Evolutionary conservation across 2,113 vertebrate species (phyloP).

Genomic region (Protobothrops mucrosquamatus): DNA sequence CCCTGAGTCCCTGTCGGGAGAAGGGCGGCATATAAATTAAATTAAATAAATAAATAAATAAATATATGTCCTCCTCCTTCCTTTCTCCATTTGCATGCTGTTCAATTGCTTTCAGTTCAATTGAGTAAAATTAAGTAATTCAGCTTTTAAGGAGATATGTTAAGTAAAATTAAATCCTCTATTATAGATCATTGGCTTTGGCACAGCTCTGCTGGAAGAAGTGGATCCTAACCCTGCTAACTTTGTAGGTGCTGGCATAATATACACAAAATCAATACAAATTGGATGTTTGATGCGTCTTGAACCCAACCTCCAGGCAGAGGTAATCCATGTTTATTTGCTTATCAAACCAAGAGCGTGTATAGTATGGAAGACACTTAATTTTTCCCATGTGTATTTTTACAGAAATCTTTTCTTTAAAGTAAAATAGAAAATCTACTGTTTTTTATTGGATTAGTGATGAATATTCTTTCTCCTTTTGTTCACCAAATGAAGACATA

Average conservation of each 20-base stretch:
- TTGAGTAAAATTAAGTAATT: not conserved
- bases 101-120: not conserved
- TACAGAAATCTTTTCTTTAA: not conserved
- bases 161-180: not conserved
- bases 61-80: not conserved
- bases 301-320: slow-evolving; percentile 89
- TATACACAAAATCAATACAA: slow-evolving; percentile 86
- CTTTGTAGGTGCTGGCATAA: slow-evolving; percentile 89
- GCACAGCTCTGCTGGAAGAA: slow-evolving; percentile 83
- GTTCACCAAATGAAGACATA: not conserved
- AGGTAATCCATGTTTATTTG: slow-evolving; percentile 68
- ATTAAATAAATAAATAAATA: no score
- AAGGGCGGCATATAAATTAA: no score
- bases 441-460: not conserved
- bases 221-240: slow-evolving; percentile 91
- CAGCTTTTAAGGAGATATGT: not conserved
- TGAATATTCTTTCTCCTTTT: not conserved
- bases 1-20: no score
- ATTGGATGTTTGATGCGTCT: slow-evolving; percentile 89
- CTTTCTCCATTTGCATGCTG: not conserved
- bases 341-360: not conserved
- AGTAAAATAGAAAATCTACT: not conserved
- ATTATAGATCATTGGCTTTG: slow-evolving; percentile 86
- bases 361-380: not conserved
- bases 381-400: not conserved